These are phyloP conservation scores for Poeciliopsis turrubarensis DNA, from an alignment of 2,113 vertebrate species.

Conservation along the genomic window DNA sequence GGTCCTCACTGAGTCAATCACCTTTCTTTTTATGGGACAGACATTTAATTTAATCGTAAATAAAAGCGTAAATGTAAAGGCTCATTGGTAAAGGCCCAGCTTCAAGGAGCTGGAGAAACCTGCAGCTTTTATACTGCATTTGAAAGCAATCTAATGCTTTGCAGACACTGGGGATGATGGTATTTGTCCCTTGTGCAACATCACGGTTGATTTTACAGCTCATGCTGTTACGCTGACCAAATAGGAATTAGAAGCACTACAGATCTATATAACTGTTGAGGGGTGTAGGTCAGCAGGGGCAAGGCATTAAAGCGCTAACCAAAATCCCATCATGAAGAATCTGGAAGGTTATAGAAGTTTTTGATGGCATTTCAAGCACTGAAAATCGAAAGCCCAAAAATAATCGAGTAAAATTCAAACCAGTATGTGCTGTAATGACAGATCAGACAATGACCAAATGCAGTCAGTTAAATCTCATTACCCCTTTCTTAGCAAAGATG, in stretches of 20 bases:
- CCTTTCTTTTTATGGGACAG: conserved; percentile 19
- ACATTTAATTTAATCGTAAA: conserved; percentile 22
- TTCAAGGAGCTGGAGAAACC: background rate
- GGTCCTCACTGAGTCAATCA: conserved; percentile 21
- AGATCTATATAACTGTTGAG: conserved; percentile 32
- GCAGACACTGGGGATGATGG: conserved; percentile 42
- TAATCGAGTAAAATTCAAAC: background rate
- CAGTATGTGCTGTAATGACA: background rate
- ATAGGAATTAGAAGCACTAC: conserved; percentile 35
- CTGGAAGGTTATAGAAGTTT: background rate
- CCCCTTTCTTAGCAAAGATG: no score
- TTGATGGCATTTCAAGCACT: background rate
- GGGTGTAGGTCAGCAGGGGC: conserved; percentile 23
- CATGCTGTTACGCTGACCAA: conserved; percentile 25
- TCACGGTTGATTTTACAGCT: conserved; percentile 29
- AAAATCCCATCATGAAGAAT: conserved; percentile 13
- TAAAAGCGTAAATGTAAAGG: conserved; percentile 19
- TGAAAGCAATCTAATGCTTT: conserved; percentile 48
- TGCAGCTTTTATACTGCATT: conserved; percentile 21
- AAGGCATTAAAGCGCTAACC: conserved; percentile 5
- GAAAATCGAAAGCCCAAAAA: background rate
- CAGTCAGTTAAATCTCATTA: background rate
- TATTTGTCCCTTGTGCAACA: conserved; percentile 52
- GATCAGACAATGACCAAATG: no score
- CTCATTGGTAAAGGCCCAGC: conserved; percentile 6